A percentile compares a stretch with the other conserved stretches of the same genome.
Evolutionary conservation across 1,140 invertebrate genomes (phyloP).

Genomic region (Probaryconus sp.): DNA sequence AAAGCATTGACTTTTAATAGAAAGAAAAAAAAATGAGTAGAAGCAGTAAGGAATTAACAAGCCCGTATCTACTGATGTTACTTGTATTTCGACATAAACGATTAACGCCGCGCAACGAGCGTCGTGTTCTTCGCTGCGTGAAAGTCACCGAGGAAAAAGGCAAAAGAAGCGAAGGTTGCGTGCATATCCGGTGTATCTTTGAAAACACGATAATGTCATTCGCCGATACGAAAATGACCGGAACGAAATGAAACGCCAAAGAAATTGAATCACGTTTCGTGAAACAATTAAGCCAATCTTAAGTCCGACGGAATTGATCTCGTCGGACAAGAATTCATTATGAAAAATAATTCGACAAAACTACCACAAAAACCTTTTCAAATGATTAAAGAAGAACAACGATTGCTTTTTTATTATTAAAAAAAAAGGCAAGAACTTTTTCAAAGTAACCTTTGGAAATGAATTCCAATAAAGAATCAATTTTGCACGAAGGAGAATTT

Average conservation of each 20-base stretch:
- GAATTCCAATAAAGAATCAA: too few relatives aligned
- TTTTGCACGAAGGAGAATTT: too few relatives aligned
- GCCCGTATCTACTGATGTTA: constrained; percentile 11
- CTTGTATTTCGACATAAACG: constrained; percentile 67
- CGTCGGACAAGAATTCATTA: not conserved
- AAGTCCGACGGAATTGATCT: constrained; percentile 11
- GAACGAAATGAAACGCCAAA: constrained; percentile 33
- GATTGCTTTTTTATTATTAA: too few relatives aligned
- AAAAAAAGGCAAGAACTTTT: too few relatives aligned
- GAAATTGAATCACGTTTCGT: constrained; percentile 48
- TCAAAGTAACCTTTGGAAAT: too few relatives aligned
- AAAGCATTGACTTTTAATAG: too few relatives aligned
- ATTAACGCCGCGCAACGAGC: constrained; percentile 66
- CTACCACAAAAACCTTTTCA: too few relatives aligned
- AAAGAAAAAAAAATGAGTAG: too few relatives aligned
- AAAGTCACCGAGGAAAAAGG: constrained; percentile 65
- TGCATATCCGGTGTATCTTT: constrained; percentile 63
- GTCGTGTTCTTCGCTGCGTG: constrained; percentile 64
- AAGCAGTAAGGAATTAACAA: not conserved
- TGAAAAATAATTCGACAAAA: too few relatives aligned
- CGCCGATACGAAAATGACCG: constrained; percentile 54
- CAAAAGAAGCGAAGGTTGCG: constrained; percentile 61
- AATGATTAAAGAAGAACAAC: too few relatives aligned
- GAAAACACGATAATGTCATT: constrained; percentile 64
- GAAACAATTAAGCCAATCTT: constrained; percentile 38